Percentiles rank a stretch among this genome's conserved stretches.
phyloP scores from a whole-genome alignment of 1,140 invertebrate genomes.

The Mylabris phalerata region DNA sequence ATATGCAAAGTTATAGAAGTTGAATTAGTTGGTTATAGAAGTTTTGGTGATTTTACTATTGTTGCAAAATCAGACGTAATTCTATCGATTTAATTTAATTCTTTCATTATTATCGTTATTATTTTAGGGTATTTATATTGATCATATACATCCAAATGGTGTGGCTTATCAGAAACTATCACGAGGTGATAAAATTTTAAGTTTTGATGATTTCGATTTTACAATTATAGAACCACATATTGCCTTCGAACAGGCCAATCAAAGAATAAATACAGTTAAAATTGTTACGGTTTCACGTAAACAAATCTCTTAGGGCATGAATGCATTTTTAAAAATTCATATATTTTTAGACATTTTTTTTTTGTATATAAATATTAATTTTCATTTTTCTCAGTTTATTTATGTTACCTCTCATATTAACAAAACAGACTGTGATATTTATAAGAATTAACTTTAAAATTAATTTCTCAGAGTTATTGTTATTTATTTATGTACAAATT shows the following conservation, averaged over 20 bases:
- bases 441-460: no score
- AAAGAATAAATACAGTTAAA: slow-evolving; percentile 27
- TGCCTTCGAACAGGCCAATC: slow-evolving; percentile 34
- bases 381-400: no score
- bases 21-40: slow-evolving; percentile 21
- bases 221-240: slow-evolving; percentile 34
- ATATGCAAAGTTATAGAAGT: slow-evolving; percentile 31
- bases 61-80: slow-evolving; percentile 29
- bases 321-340: no score
- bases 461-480: no score
- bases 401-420: no score
- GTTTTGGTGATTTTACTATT: slow-evolving; percentile 27
- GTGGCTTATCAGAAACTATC: slow-evolving; percentile 34
- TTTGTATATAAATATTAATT: no score
- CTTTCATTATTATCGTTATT: neutral
- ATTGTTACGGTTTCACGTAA: slow-evolving; percentile 26
- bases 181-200: slow-evolving; percentile 37
- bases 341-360: no score
- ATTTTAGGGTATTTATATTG: slow-evolving; percentile 37
- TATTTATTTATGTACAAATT: no score
- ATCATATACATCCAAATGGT: slow-evolving; percentile 35
- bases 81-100: neutral
- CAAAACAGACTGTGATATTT: no score
- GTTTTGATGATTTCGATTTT: slow-evolving; percentile 38
- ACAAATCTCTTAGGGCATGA: slow-evolving; percentile 3